These are phyloP conservation scores for Tiaroga cobitis DNA, from an alignment of 2,797 vertebrate species.

Conservation along the genomic window DNA sequence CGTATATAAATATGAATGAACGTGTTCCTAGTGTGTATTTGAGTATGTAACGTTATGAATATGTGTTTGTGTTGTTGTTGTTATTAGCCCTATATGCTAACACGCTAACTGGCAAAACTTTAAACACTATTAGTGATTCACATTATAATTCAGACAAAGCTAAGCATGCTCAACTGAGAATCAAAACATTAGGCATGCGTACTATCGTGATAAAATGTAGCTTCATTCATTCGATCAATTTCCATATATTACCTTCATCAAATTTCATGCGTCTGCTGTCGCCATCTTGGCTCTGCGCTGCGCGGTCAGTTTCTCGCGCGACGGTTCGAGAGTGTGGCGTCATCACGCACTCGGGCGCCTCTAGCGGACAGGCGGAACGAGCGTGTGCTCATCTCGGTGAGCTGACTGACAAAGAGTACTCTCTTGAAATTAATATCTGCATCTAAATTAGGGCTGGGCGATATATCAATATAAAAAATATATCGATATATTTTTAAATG, in stretches of 20 bases:
- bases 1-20: background rate
- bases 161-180: background rate
- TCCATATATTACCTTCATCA: constrained; percentile 50
- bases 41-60: background rate
- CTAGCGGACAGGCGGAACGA: constrained; percentile 21
- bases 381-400: background rate
- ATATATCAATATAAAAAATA: no score
- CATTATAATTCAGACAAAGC: background rate
- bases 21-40: no score
- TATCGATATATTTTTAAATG: no score
- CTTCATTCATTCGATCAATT: constrained; percentile 11
- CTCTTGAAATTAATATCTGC: background rate
- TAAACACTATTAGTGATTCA: background rate
- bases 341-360: constrained; percentile 15
- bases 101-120: background rate
- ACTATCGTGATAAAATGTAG: background rate
- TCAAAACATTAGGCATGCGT: background rate
- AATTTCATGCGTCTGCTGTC: constrained; percentile 54
- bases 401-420: no score
- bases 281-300: constrained; percentile 59
- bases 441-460: no score
- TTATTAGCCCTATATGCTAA: constrained; percentile 4
- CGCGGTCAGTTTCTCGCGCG: constrained; percentile 23
- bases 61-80: background rate
- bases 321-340: background rate